phyloP scores from a whole-genome alignment of 1,140 invertebrate species.

The Trichonephila clavata region DNA sequence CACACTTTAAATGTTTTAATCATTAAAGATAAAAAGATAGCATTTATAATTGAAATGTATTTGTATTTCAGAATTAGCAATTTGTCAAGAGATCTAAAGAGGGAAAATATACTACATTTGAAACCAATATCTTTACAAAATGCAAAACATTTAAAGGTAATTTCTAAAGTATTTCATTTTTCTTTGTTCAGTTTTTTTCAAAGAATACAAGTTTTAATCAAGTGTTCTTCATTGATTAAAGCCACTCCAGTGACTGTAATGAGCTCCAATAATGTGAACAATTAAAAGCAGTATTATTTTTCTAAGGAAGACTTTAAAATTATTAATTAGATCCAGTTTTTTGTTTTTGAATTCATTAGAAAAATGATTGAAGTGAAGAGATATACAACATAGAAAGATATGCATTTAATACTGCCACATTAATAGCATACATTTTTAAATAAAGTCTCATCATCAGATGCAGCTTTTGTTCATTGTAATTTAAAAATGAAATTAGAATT shows the following conservation, averaged over 20 bases:
- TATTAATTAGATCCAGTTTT: not conserved
- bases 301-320: not conserved
- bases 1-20: too few species aligned
- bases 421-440: not conserved
- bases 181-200: too few species aligned
- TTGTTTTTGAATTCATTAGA: not conserved
- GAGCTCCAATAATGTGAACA: not conserved
- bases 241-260: not conserved
- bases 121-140: too few species aligned
- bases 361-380: not conserved
- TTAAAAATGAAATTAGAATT: not conserved
- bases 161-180: too few species aligned
- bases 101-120: too few species aligned
- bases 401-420: not conserved
- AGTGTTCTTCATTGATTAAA: not conserved
- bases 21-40: too few species aligned
- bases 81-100: too few species aligned
- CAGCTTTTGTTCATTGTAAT: not conserved
- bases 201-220: not conserved
- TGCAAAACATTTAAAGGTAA: too few species aligned
- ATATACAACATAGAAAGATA: not conserved
- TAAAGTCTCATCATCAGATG: not conserved
- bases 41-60: too few species aligned
- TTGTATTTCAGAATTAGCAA: too few species aligned
- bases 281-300: constrained; percentile 2